These are phyloP conservation scores for Odontamblyopus rebecca DNA, from an alignment of 2,797 vertebrate species.

Conservation along the genomic window DNA sequence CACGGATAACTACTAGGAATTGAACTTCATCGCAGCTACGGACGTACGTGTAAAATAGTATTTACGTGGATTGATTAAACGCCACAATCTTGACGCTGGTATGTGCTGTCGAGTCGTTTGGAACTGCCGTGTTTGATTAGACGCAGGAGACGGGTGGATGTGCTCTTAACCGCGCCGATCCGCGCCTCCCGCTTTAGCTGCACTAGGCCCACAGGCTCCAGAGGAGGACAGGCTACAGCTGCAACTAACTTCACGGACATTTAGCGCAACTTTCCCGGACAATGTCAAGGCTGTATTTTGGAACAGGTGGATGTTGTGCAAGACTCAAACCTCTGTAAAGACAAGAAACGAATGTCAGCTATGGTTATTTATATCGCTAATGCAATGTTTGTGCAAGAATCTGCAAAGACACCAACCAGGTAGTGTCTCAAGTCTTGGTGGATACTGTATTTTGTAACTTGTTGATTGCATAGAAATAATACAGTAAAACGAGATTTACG, in stretches of 20 bases:
- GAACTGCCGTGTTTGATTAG: conserved; percentile 18
- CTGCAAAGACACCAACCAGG: neutral
- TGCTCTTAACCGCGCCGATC: too few relatives aligned
- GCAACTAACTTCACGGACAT: conserved; percentile 7
- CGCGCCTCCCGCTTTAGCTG: conserved; percentile 46
- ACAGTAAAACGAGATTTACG: conserved; percentile 23
- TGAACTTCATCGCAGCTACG: conserved; percentile 54
- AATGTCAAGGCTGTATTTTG: conserved; percentile 38
- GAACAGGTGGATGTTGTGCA: conserved; percentile 53
- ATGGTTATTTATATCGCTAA: neutral
- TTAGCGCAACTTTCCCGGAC: conserved; percentile 34
- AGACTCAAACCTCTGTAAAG: conserved; percentile 12
- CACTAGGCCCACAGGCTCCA: conserved; percentile 51
- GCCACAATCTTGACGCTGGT: neutral
- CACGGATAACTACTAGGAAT: conserved; percentile 49
- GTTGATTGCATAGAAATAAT: conserved; percentile 46
- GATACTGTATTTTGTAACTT: conserved; percentile 21
- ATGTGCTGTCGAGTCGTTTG: neutral
- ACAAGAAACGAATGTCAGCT: conserved; percentile 1
- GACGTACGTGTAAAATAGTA: conserved; percentile 29
- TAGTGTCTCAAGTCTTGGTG: conserved; percentile 38
- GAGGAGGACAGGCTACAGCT: conserved; percentile 14
- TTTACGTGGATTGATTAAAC: conserved; percentile 46
- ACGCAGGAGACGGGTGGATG: conserved; percentile 7
- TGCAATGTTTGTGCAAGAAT: neutral